Percentiles rank a stretch among this genome's conserved stretches.
Evolutionary conservation across 2,113 vertebrate genomes (phyloP).

Genomic region (Candoia aspera): DNA sequence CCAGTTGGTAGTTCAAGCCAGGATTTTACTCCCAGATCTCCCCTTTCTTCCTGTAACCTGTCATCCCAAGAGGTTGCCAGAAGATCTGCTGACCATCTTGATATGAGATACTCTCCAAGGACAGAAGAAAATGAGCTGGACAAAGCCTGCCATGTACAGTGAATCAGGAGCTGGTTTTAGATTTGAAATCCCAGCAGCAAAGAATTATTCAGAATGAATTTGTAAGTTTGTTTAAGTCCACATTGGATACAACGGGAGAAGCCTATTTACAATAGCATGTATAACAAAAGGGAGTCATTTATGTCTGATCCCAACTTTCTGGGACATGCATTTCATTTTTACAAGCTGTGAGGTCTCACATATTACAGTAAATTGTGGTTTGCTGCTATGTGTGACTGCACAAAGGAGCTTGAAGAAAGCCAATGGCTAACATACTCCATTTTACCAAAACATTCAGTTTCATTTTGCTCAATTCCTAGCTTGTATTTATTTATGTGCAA

Average conservation of each 20-base stretch:
- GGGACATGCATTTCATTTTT: not conserved
- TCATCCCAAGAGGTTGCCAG: slow-evolving; percentile 19
- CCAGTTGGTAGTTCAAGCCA: slow-evolving; percentile 11
- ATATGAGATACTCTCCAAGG: slow-evolving; percentile 27
- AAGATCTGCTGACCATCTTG: slow-evolving; percentile 29
- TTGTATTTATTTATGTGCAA: not conserved
- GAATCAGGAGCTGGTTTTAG: slow-evolving; percentile 23
- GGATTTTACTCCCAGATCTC: slow-evolving; percentile 47
- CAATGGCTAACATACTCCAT: not conserved
- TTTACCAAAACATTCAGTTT: not conserved
- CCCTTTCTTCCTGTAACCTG: slow-evolving; percentile 51
- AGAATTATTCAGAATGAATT: not conserved
- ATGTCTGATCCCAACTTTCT: not conserved
- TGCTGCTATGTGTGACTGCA: not conserved
- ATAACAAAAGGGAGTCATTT: not conserved
- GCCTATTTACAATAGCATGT: not conserved
- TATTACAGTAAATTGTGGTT: not conserved
- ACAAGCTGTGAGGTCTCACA: not conserved
- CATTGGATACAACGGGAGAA: not conserved
- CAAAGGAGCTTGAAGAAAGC: not conserved
- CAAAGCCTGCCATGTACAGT: slow-evolving; percentile 87
- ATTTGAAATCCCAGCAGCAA: not conserved
- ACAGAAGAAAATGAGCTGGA: slow-evolving; percentile 61
- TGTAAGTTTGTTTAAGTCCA: too few species aligned
- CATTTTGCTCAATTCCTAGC: not conserved